phyloP scores from a whole-genome alignment of 2,888 invertebrate species.

The Cephus runcator region DNA sequence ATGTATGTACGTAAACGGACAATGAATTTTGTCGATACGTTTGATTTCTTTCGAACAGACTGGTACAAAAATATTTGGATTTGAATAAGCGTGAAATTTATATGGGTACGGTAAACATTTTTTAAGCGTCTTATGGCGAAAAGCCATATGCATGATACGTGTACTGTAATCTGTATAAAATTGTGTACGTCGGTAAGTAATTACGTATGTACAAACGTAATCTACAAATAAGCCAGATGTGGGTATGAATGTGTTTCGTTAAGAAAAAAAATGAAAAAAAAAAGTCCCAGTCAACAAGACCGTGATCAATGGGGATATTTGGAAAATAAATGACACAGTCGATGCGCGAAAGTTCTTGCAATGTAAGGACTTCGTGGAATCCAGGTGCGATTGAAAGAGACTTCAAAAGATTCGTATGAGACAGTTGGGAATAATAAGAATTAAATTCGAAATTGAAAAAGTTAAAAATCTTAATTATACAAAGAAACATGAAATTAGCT shows the following conservation, averaged over 20 bases:
- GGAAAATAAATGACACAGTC: not conserved
- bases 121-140: no score
- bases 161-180: not conserved
- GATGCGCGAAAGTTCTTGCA: not conserved
- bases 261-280: not conserved
- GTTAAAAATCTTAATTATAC: not conserved
- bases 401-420: not conserved
- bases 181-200: not conserved
- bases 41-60: no score
- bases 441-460: not conserved
- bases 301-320: not conserved
- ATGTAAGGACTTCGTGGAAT: not conserved
- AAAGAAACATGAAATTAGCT: no score
- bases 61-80: no score
- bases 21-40: no score
- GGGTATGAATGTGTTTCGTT: not conserved
- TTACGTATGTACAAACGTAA: not conserved
- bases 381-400: not conserved
- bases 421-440: not conserved
- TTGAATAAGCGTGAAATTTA: not conserved
- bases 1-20: constrained; percentile 5
- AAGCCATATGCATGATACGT: not conserved
- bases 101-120: not conserved
- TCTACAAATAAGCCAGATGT: not conserved
- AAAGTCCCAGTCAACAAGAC: not conserved